Conservation (phyloP, 1,140 invertebrate species). For the Paramacrobiotus metropolitanus region DNA sequence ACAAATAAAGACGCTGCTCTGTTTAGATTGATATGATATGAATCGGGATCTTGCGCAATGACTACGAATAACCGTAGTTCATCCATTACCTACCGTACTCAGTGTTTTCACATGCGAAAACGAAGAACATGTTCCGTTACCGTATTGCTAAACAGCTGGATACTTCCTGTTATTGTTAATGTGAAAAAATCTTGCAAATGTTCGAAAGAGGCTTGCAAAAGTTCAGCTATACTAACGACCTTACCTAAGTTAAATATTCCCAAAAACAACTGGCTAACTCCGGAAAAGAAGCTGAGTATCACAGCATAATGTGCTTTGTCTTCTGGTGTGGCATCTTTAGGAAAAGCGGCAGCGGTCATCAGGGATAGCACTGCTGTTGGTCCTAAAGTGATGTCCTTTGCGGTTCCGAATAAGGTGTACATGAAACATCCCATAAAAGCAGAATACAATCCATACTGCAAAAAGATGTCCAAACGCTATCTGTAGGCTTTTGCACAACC, state of each 20-base stretch:
- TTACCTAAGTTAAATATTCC: slow-evolving; percentile 48
- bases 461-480: too few relatives aligned
- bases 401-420: slow-evolving; percentile 63
- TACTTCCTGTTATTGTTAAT: not conserved
- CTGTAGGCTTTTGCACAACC: too few relatives aligned
- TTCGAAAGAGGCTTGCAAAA: not conserved
- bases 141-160: too few relatives aligned
- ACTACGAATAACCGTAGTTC: too few relatives aligned
- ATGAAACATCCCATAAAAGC: slow-evolving; percentile 71
- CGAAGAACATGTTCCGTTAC: too few relatives aligned
- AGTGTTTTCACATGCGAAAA: too few relatives aligned
- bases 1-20: too few relatives aligned
- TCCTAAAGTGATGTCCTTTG: slow-evolving; percentile 70
- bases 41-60: too few relatives aligned
- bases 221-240: too few relatives aligned
- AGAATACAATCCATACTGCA: slow-evolving; percentile 46
- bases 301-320: slow-evolving; percentile 51
- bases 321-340: not conserved
- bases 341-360: slow-evolving; percentile 29
- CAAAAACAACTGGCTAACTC: slow-evolving; percentile 48
- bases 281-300: slow-evolving; percentile 46
- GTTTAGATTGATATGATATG: too few relatives aligned
- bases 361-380: slow-evolving; percentile 64
- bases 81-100: too few relatives aligned
- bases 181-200: not conserved